Conservation (phyloP, 2,888 invertebrate genomes). For the Steinernema carpocapsae region DNA sequence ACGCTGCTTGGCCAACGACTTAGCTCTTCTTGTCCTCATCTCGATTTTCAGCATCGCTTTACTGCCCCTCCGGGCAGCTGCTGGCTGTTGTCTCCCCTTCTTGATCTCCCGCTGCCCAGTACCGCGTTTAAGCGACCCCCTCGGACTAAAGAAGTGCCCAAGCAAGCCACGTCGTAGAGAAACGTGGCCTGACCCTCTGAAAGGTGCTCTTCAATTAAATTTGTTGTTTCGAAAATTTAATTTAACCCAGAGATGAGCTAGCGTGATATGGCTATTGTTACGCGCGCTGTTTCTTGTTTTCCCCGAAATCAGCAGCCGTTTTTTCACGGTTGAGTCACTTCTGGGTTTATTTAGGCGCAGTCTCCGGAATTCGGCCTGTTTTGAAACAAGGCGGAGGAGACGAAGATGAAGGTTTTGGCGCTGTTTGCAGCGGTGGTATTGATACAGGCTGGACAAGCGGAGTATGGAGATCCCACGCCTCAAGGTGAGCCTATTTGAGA, state of each 20-base stretch:
- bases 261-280: no score
- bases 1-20: constrained; percentile 8
- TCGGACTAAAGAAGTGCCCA: background rate
- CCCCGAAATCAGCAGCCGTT: no score
- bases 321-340: no score
- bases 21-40: background rate
- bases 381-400: background rate
- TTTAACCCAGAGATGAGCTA: no score
- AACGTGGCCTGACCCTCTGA: no score
- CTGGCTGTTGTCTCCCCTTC: constrained; percentile 23
- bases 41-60: background rate
- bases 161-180: no score
- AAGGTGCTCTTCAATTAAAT: no score
- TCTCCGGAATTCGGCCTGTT: no score
- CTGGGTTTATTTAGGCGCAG: no score
- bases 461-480: constrained; percentile 24
- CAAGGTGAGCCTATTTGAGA: constrained; percentile 8
- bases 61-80: constrained; percentile 18
- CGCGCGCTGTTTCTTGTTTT: no score
- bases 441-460: background rate
- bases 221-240: no score
- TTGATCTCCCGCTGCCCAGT: background rate
- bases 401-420: background rate
- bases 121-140: background rate
- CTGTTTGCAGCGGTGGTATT: background rate